Percentiles rank a stretch among this genome's conserved stretches.
Conservation (phyloP, 2,888 invertebrate genomes). For the Erpobdella octoculata region DNA sequence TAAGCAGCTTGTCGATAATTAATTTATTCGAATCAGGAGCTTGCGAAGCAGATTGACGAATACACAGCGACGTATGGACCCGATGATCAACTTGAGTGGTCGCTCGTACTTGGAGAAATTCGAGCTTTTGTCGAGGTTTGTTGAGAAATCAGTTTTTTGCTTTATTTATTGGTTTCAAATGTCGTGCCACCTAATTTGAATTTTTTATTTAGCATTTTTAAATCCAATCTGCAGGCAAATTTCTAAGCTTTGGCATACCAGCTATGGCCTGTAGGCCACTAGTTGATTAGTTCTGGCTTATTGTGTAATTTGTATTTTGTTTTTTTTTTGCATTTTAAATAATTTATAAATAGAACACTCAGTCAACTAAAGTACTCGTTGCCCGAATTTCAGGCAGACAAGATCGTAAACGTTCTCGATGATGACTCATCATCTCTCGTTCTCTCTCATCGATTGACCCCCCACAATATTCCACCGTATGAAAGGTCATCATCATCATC, state of each 20-base stretch:
- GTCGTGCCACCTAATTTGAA: no score
- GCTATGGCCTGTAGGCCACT: no score
- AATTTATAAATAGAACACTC: no score
- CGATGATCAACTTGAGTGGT: constrained; percentile 94
- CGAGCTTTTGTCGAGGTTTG: constrained; percentile 71
- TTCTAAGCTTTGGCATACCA: no score
- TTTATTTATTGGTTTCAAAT: no score
- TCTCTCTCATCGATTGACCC: constrained; percentile 76
- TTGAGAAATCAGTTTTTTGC: no score
- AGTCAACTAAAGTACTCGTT: no score
- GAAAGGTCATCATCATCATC: constrained; percentile 59
- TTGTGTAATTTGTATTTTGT: no score
- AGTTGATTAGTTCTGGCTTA: no score
- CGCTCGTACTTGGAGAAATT: constrained; percentile 83
- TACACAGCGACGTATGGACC: constrained; percentile 91
- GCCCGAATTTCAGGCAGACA: constrained; percentile 66
- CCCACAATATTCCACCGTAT: constrained; percentile 74
- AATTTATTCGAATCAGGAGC: constrained; percentile 59
- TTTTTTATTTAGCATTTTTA: no score
- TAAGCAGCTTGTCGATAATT: background rate
- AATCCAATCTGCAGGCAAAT: no score
- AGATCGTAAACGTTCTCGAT: constrained; percentile 76
- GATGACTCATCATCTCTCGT: constrained; percentile 75
- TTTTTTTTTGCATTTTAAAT: no score
- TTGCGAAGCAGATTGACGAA: constrained; percentile 86